Conservation (phyloP, 2,113 vertebrate species). For the Meleagris gallopavo region DNA sequence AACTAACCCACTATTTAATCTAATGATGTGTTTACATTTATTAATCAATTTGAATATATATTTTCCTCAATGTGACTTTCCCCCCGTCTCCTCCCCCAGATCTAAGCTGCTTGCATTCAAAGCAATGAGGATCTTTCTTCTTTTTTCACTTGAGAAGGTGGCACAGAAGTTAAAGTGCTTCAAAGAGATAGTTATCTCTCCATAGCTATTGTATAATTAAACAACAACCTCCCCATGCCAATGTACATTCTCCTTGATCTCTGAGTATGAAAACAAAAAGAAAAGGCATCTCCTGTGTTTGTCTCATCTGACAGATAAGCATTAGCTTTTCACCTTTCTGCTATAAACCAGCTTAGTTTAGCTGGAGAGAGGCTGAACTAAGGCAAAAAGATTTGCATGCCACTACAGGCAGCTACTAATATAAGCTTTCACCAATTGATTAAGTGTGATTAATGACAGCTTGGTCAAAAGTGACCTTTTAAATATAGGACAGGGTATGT, state of each 20-base stretch:
- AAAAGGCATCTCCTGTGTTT: neutral
- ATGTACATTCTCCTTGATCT: slow-evolving; percentile 54
- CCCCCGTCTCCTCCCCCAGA: slow-evolving; percentile 13
- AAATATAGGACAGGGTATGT: neutral
- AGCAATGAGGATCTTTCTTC: slow-evolving; percentile 37
- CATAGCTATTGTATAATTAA: slow-evolving; percentile 68
- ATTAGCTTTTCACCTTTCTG: neutral
- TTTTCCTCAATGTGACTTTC: slow-evolving; percentile 35
- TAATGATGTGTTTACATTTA: slow-evolving; percentile 63
- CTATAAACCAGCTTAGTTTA: neutral
- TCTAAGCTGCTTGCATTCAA: slow-evolving; percentile 38
- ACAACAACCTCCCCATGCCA: neutral
- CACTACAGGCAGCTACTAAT: neutral
- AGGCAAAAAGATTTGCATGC: neutral
- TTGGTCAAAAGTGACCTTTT: slow-evolving; percentile 54
- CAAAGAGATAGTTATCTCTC: slow-evolving; percentile 55
- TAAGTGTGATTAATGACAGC: slow-evolving; percentile 47
- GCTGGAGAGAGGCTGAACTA: neutral
- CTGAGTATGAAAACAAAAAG: slow-evolving; percentile 29
- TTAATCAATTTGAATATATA: slow-evolving; percentile 57
- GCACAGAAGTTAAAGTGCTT: slow-evolving; percentile 53
- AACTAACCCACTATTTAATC: slow-evolving; percentile 58
- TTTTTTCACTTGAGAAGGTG: slow-evolving; percentile 40
- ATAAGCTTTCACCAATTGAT: slow-evolving; percentile 3
- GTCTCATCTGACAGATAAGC: neutral